Evolutionary conservation across 2,113 vertebrate species (phyloP).

Genomic region (Indri indri): DNA sequence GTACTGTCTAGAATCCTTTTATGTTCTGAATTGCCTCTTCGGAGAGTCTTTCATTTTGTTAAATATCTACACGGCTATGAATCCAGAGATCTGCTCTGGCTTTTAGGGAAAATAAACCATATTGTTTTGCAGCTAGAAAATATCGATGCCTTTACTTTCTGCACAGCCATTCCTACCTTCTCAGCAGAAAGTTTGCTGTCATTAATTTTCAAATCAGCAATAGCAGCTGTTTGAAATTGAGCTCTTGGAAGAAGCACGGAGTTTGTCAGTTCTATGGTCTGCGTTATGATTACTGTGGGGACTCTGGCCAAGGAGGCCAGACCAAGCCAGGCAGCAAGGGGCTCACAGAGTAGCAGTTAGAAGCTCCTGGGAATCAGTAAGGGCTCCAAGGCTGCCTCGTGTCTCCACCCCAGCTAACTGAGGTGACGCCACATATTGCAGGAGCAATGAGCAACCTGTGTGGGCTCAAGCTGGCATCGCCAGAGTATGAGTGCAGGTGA

Average conservation of each 20-base stretch:
- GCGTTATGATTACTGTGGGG: neutral
- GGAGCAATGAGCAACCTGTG: neutral
- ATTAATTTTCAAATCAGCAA: neutral
- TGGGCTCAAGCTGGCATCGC: neutral
- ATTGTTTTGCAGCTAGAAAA: conserved; percentile 35
- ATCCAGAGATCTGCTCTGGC: neutral
- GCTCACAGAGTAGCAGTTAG: neutral
- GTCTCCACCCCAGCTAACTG: neutral
- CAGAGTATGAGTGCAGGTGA: neutral
- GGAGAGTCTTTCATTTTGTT: neutral
- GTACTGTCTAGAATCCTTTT: conserved; percentile 1
- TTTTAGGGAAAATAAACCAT: conserved; percentile 22
- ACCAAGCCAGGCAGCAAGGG: neutral
- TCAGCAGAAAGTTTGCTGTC: neutral
- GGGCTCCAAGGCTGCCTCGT: neutral
- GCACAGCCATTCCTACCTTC: neutral
- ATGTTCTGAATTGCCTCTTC: neutral
- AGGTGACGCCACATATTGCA: neutral
- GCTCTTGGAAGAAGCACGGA: neutral
- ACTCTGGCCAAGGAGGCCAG: neutral
- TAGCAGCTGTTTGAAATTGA: neutral
- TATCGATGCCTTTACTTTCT: neutral
- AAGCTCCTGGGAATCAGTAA: neutral
- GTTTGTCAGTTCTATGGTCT: neutral
- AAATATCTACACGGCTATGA: neutral